Base-by-base conservation (phyloP, 2,888 invertebrate species). In the Stramonita haemastoma region DNA sequence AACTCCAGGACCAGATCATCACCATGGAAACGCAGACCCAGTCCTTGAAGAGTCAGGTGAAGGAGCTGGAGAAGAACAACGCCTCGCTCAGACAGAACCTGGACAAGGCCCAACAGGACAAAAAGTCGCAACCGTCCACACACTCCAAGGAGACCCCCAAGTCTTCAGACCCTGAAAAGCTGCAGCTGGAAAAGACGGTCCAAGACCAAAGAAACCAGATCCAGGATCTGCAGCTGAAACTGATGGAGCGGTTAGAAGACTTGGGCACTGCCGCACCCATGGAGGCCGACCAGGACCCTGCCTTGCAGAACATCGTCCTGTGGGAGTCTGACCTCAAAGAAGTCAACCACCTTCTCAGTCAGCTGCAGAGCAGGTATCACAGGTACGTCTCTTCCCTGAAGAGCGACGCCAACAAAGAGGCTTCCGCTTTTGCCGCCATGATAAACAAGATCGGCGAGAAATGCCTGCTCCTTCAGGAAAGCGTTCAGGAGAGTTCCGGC, bases 321-420 rank as follows among this genome's bases (percentile, higher is more conserved):
- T 92, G 93, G 15, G 93, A 94, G 70, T 93, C 94, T 15, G 93
- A 94, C 89, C 92, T 94, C 90, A 92, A 93, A 89, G 93, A 94
- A 73, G 91, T 94, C 19, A 93, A 90, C 89, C 90, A 91, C 86
- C 90, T 91, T 90, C 90, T 94, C 36, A 88, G 92, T 13, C 89
- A 92, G 36, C 90, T 94, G 32, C 92, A 92, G 56, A 93, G 92
- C 84, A 91, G 91, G 26, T 93, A 93, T 91, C 93, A 93, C 90
- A 88, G 87, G 70, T 91, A 93, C 86, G 70, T 93, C 26, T 89
- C 91, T 81, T 91, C 91, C 29, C 90, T 92, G 56, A 91, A 91
- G 73, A 91, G 91, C 17, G 93, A 93, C 46, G 91, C 91, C 32
- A 92, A 91, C 79, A 83, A 93, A 15, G 91, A 90, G 32, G 91